These are phyloP conservation scores for Australoheros scitulus DNA, from an alignment of 2,113 vertebrate genomes.

Conservation along the genomic window DNA sequence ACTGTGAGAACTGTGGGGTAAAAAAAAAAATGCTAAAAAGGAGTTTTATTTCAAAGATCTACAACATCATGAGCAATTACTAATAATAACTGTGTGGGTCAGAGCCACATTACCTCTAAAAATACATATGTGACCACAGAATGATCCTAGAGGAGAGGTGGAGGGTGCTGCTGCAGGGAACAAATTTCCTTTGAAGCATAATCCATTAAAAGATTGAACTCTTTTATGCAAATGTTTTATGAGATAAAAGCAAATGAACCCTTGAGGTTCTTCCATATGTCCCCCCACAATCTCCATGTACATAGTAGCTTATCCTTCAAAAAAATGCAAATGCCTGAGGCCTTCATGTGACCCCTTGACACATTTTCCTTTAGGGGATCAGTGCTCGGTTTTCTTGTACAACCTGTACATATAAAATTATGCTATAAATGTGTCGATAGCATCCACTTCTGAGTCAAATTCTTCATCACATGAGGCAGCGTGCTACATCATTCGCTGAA, in stretches of 20 bases:
- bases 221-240: conserved; percentile 54
- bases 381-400: neutral
- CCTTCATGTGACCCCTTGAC: neutral
- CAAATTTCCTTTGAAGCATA: conserved; percentile 40
- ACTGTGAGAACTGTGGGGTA: neutral
- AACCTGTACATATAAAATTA: neutral
- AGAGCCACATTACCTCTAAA: neutral
- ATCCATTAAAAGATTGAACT: conserved; percentile 37
- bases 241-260: conserved; percentile 46
- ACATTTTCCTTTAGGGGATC: neutral
- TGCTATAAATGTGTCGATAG: neutral
- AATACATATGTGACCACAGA: conserved; percentile 22
- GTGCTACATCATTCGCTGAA: neutral
- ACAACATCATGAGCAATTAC: neutral
- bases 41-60: neutral
- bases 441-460: neutral
- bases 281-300: conserved; percentile 7
- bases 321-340: conserved; percentile 22
- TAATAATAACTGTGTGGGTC: neutral
- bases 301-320: neutral
- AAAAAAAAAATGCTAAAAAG: neutral
- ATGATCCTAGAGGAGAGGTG: conserved; percentile 7
- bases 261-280: conserved; percentile 2
- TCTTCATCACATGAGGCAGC: neutral
- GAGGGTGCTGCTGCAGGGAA: conserved; percentile 35